Base-by-base conservation (phyloP, 2,797 vertebrate genomes). In the Phataginus tricuspis region DNA sequence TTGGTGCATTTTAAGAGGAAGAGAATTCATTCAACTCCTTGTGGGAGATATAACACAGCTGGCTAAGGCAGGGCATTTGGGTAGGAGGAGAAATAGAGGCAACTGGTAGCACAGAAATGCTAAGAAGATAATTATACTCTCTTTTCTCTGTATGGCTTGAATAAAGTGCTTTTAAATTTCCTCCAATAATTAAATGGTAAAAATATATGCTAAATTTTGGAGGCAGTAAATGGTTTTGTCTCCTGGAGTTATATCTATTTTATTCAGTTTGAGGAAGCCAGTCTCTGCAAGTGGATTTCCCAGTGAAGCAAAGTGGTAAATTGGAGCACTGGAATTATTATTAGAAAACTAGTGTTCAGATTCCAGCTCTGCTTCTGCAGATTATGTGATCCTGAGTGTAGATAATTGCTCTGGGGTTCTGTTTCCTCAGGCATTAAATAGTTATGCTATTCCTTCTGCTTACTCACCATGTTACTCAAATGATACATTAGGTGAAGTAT, bases 121-220 rank as follows among this genome's bases (percentile, higher is more conserved):
- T 79, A 64, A 94, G 23, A 45, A 84, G 55, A 71, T 51, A 78
- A 74, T 90, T 63, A 51, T 7, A 34, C 4, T 85, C 15, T 71
- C 27, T 42, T 96, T 89, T 53, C 27, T 92, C 4, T 59, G 9
- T 51, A 37, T 74, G 9, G 15, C 7, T 83, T 45, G 25, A 79
- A 59, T 57, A 80, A 61, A 91, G 19, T 91, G 29, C 90, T 90
- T 55, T 53, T 87, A 87, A 45, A 87, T 92, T 93, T 71, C 12
- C 19, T 89, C 27, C 3, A 63, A 51, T 80, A 72, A 71, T 80
- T 86, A 87, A 66, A 29, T 61, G 29, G 19, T 64, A 90, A 86
- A 85, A 53, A 71, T 31, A 79, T 68, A 78, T 31, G 91, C 45
- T 89, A 69, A 74, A 68, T 72, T 90, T 96, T 80, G 31, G 37